Evolutionary conservation across 1,140 invertebrate species (phyloP).

Genomic region (Bombus vancouverensis): DNA sequence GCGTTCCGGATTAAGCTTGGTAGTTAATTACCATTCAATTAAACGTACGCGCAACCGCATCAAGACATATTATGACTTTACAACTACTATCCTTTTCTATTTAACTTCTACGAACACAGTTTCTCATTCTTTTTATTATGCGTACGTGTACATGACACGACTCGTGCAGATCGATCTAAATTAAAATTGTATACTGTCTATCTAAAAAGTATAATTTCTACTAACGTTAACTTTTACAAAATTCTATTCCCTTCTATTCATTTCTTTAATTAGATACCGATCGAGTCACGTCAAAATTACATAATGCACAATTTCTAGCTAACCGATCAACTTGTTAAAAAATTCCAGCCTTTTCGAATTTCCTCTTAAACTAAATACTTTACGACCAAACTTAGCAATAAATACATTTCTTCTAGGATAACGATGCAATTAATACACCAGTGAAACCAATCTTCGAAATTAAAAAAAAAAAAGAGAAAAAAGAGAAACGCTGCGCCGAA

Average conservation of each 20-base stretch:
- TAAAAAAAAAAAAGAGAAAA: background rate
- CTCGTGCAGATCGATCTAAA: background rate
- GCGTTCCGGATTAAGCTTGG: background rate
- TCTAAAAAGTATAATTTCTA: no score
- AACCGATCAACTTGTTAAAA: background rate
- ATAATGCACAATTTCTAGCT: background rate
- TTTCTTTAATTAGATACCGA: background rate
- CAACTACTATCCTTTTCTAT: background rate
- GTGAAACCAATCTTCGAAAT: background rate
- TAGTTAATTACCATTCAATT: background rate
- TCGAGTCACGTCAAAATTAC: background rate
- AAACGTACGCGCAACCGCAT: no score
- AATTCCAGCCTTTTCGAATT: background rate
- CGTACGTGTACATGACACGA: no score
- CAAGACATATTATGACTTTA: no score
- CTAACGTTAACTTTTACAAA: no score
- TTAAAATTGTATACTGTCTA: background rate
- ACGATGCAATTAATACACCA: background rate
- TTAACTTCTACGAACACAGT: background rate
- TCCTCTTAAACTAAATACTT: background rate
- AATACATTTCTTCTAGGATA: background rate
- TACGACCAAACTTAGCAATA: background rate
- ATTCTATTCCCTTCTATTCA: background rate
- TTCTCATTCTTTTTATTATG: background rate
- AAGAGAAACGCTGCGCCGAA: background rate